Evolutionary conservation across 2,888 invertebrate genomes (phyloP).

Genomic region (Xanthia togata): DNA sequence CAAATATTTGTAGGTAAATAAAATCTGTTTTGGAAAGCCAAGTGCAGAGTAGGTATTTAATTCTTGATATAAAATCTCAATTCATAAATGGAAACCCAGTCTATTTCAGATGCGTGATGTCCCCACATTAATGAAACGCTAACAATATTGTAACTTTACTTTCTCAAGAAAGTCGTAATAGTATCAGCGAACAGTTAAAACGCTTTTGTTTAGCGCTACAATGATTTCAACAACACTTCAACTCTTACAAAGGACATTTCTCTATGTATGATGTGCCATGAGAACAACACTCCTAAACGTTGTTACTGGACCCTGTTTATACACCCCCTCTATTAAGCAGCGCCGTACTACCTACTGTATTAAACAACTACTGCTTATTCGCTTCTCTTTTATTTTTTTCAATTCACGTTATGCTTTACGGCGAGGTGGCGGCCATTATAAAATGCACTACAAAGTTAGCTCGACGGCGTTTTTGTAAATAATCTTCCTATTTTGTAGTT

Average conservation of each 20-base stretch:
- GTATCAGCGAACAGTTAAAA: slow-evolving; percentile 2
- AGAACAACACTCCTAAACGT: slow-evolving; percentile 30
- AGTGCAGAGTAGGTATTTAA: not conserved
- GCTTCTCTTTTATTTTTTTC: not conserved
- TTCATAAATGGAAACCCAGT: not conserved
- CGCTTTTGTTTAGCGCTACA: slow-evolving; percentile 7
- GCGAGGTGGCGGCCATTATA: slow-evolving; percentile 6
- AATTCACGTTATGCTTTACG: slow-evolving; percentile 1
- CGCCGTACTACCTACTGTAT: not conserved
- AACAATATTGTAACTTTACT: not conserved
- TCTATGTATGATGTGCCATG: slow-evolving; percentile 5
- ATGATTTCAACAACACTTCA: slow-evolving; percentile 14
- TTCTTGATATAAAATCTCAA: not conserved
- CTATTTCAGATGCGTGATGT: not conserved
- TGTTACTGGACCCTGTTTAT: slow-evolving; percentile 9
- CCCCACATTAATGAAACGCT: not conserved
- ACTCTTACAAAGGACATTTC: slow-evolving; percentile 1
- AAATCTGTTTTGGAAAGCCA: no score
- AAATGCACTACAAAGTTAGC: slow-evolving; percentile 15
- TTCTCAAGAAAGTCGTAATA: not conserved
- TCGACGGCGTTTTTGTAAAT: slow-evolving; percentile 52
- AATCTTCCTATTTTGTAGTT: not conserved
- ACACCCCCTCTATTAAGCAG: slow-evolving; percentile 14
- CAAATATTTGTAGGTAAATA: not conserved
- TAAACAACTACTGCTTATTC: slow-evolving; percentile 7